Conservation (phyloP, 92 coral and sea anemone genomes). For the Zoanthus sansibaricus region DNA sequence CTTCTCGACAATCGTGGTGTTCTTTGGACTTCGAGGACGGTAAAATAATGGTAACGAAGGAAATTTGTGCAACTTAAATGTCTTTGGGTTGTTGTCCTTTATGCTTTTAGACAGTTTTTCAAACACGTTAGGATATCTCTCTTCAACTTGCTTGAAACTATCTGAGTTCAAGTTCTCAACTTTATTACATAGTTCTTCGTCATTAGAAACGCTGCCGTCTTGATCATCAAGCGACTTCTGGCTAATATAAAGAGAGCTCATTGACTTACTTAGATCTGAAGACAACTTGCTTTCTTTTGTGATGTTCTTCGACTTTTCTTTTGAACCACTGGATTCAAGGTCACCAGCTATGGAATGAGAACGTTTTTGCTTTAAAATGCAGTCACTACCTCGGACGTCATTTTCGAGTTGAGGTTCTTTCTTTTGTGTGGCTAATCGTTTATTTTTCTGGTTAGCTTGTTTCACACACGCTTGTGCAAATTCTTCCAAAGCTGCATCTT, state of each 20-base stretch:
- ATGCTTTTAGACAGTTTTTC: constrained; percentile 5
- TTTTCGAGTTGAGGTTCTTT: constrained; percentile 10
- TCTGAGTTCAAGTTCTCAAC: background rate
- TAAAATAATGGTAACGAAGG: background rate
- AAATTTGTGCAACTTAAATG: background rate
- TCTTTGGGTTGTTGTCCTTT: background rate
- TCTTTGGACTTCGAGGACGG: background rate
- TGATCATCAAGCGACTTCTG: constrained; percentile 12
- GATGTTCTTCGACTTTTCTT: background rate
- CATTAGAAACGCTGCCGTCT: background rate
- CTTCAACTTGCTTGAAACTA: background rate
- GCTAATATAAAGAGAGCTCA: background rate
- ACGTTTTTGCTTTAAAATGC: background rate
- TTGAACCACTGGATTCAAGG: background rate
- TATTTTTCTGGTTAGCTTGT: constrained; percentile 20
- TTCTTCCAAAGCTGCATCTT: constrained; percentile 15
- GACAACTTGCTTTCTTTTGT: background rate
- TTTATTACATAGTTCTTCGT: background rate
- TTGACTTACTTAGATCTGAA: background rate
- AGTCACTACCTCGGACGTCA: background rate
- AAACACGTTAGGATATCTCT: background rate
- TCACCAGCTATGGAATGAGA: background rate
- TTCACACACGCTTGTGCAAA: constrained; percentile 36
- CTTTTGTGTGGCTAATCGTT: background rate
- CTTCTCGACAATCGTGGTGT: background rate